Conservation (phyloP, 37 sponge, comb jelly and placozoan genomes). For the Eunapius fragilis region DNA sequence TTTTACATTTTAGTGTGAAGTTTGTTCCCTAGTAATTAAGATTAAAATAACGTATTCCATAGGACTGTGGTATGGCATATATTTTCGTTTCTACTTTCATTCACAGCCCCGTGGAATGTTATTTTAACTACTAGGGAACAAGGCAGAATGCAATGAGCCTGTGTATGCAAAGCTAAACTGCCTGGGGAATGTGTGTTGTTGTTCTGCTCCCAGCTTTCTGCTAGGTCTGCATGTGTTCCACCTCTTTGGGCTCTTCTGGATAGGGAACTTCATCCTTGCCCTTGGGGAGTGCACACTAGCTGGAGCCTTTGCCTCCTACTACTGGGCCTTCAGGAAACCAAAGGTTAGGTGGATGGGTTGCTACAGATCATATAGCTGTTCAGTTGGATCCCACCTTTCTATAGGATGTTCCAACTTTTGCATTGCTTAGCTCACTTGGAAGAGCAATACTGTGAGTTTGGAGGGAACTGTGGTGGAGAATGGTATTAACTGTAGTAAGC, state of each 20-base stretch:
- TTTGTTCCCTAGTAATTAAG: too few species aligned
- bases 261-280: conserved; percentile 87
- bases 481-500: too few species aligned
- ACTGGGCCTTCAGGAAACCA: conserved; percentile 85
- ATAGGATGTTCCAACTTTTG: conserved; percentile 54
- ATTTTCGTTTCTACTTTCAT: too few species aligned
- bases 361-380: not conserved
- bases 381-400: not conserved
- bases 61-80: too few species aligned
- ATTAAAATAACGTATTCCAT: too few species aligned
- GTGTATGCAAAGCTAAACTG: too few species aligned
- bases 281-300: conserved; percentile 93
- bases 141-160: too few species aligned
- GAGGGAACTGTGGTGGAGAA: not conserved
- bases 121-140: too few species aligned
- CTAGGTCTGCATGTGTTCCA: conserved; percentile 87
- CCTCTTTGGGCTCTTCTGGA: conserved; percentile 96
- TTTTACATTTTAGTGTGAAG: too few species aligned
- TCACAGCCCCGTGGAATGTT: too few species aligned
- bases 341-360: conserved; percentile 32
- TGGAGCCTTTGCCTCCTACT: conserved; percentile 97
- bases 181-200: too few species aligned
- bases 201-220: conserved; percentile 52
- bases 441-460: conserved; percentile 63
- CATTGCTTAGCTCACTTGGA: conserved; percentile 42